A percentile compares a stretch with the other conserved stretches of the same genome.
These are phyloP conservation scores for Hyposoter dolosus DNA, from an alignment of 2,888 invertebrate species.

Conservation along the genomic window DNA sequence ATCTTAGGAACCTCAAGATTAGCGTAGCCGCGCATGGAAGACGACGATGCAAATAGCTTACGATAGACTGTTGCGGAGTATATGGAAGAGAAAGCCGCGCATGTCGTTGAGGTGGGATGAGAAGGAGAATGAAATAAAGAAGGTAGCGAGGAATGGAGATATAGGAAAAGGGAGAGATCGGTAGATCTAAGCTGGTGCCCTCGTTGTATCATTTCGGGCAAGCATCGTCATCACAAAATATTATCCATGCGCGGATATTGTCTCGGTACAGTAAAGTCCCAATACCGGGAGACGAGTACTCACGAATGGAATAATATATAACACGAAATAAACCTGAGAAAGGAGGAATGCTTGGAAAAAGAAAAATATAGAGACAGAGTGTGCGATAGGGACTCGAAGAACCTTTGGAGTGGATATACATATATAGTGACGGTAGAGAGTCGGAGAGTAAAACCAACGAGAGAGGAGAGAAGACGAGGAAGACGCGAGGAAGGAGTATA, in stretches of 20 bases:
- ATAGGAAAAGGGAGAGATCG: not conserved
- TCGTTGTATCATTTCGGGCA: conserved; percentile 28
- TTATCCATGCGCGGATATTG: conserved; percentile 28
- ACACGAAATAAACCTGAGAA: conserved; percentile 50
- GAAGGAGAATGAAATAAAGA: conserved; percentile 1
- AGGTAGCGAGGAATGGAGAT: conserved; percentile 39
- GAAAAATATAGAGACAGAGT: conserved; percentile 65
- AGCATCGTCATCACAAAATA: conserved; percentile 45
- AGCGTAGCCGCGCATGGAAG: not conserved
- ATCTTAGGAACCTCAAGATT: not conserved
- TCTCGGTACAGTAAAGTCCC: conserved; percentile 27
- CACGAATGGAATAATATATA: conserved; percentile 53
- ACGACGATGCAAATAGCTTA: not conserved
- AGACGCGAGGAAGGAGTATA: not conserved
- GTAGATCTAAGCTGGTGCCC: conserved; percentile 16
- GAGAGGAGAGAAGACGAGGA: conserved; percentile 22
- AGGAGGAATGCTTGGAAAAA: conserved; percentile 68
- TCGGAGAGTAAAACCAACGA: conserved; percentile 25
- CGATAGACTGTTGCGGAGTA: not conserved
- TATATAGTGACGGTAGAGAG: conserved; percentile 27
- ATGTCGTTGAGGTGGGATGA: not conserved
- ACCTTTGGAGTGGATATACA: conserved; percentile 29
- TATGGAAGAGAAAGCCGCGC: not conserved
- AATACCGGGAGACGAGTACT: conserved; percentile 49
- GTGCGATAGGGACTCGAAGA: conserved; percentile 45